These are phyloP conservation scores for Catocala fraxini DNA, from an alignment of 2,888 invertebrate species.

Conservation along the genomic window DNA sequence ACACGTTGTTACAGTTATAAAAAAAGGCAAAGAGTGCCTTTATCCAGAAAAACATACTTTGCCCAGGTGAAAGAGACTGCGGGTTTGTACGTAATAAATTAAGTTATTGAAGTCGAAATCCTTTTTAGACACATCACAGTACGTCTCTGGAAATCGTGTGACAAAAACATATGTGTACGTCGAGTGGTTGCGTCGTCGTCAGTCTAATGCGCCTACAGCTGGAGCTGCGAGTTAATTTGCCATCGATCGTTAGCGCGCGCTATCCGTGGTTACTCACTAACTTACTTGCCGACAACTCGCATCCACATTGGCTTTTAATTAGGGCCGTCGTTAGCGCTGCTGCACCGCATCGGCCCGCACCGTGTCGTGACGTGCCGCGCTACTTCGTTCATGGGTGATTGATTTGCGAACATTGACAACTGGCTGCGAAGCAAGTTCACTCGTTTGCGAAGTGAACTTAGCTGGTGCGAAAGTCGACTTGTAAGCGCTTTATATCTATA, in stretches of 20 bases:
- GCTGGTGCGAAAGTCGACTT: background rate
- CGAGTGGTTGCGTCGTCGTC: no score
- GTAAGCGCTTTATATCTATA: no score
- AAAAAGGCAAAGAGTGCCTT: no score
- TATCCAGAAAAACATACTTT: no score
- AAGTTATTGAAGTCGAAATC: no score
- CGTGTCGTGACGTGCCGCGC: slow-evolving; percentile 1
- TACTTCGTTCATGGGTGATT: slow-evolving; percentile 6
- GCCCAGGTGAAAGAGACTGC: no score
- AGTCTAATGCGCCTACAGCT: background rate
- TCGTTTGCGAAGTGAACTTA: background rate
- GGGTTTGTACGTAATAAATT: no score
- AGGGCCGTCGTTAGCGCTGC: slow-evolving; percentile 22
- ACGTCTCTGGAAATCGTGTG: no score
- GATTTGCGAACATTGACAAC: slow-evolving; percentile 1
- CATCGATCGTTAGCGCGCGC: slow-evolving; percentile 32
- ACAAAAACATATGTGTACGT: no score
- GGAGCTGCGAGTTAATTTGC: slow-evolving; percentile 31
- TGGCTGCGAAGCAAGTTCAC: no score
- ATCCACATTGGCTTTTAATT: slow-evolving; percentile 50
- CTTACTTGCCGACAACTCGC: slow-evolving; percentile 27
- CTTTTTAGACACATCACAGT: no score
- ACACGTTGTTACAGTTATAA: no score
- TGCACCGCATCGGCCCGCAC: slow-evolving; percentile 6
- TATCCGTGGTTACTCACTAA: slow-evolving; percentile 19